Evolutionary conservation across 2,888 invertebrate genomes (phyloP), one percentile per base, ranked within the genome.

Genomic region (Pachydiplax longipennis): DNA sequence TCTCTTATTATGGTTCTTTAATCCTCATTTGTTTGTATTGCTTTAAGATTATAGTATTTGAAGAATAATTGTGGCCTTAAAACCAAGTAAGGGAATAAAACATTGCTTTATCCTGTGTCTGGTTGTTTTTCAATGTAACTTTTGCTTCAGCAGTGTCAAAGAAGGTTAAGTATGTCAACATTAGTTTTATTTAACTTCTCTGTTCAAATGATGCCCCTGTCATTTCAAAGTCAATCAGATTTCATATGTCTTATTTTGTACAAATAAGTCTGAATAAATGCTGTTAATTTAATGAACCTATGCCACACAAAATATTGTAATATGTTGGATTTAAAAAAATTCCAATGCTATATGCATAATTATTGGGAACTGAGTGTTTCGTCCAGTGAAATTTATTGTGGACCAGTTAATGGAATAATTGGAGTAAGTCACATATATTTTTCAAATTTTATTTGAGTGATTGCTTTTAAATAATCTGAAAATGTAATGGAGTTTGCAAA

Each of bases 391-490:
- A 87, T 87, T 73, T 53, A 83, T 35, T 22, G 87, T 61, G 87
- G 87, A 87, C 87, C 87, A 87, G 61, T 87, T 61, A 61, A n/a
- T 87, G 87, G 87, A 35, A 8, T 87, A 82, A 82, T 53, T 53
- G 48, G 53, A 53, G 53, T 53, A 53, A 53, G 53, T 53, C 53
- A 53, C 53, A 53, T 53, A 40, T 40, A 53, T 53, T 53, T 53
- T 53, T 53, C 15, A 53, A 53, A 53, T 53, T 53, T 53, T 53
- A 53, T 53, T 53, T 53, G 5, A 53, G 18, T 15, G 18, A 53
- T 53, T 53, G 18, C 8, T 53, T 53, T 53, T 53, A 53, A 53
- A 18, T 18, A 18, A 53, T 18, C 3, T 53, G 18, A 53, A 4
- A 53, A 18, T 53, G 1, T 53, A 18, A 18, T 18, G 53, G 18